Percentiles rank a stretch among this genome's conserved stretches.
Conservation (phyloP, 1,140 invertebrate species). For the Physella acuta region DNA sequence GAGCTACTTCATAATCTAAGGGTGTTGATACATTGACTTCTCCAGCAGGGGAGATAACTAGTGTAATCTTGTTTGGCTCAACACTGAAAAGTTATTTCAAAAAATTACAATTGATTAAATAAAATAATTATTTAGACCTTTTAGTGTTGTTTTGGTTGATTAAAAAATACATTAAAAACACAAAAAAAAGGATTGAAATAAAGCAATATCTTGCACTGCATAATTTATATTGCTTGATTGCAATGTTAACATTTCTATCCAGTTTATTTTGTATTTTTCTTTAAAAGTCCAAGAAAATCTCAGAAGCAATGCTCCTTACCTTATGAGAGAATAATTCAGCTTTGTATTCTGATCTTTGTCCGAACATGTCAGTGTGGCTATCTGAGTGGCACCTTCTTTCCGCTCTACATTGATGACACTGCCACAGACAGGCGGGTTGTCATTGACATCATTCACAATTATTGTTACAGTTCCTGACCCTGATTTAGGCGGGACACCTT, state of each 20-base stretch:
- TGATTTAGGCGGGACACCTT: constrained; percentile 22
- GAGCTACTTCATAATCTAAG: constrained; percentile 38
- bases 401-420: constrained; percentile 27
- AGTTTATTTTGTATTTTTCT: too few relatives aligned
- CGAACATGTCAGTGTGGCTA: constrained; percentile 33
- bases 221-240: too few relatives aligned
- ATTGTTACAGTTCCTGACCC: constrained; percentile 32
- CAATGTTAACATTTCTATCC: too few relatives aligned
- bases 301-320: too few relatives aligned
- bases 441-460: constrained; percentile 39
- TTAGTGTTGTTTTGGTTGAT: too few relatives aligned
- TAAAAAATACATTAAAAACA: too few relatives aligned
- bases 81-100: too few relatives aligned
- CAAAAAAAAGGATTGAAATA: too few relatives aligned
- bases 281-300: too few relatives aligned
- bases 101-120: too few relatives aligned
- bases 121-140: too few relatives aligned
- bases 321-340: constrained; percentile 34
- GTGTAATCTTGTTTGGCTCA: not conserved
- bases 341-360: constrained; percentile 35
- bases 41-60: not conserved
- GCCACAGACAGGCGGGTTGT: constrained; percentile 36
- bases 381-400: constrained; percentile 23
- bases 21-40: constrained; percentile 14
- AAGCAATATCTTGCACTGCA: too few relatives aligned